Evolutionary conservation across 2,113 vertebrate species (phyloP).

Genomic region (Pholis gunnellus): DNA sequence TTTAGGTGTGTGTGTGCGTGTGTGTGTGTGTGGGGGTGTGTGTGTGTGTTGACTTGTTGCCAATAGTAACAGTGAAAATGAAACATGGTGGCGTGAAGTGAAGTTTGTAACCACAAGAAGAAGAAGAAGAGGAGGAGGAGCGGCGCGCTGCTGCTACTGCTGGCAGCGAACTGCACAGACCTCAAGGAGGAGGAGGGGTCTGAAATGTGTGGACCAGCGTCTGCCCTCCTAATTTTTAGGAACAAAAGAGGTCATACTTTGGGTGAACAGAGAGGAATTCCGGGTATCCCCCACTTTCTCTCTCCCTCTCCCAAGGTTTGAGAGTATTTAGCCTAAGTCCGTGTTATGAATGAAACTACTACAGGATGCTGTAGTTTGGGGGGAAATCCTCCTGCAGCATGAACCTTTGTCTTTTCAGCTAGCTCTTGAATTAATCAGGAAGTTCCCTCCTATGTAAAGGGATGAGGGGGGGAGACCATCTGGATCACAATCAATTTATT

Average conservation of each 20-base stretch:
- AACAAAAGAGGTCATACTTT: conserved; percentile 27
- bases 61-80: conserved; percentile 70
- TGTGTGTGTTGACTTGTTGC: conserved; percentile 77
- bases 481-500: background rate
- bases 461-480: conserved; percentile 3
- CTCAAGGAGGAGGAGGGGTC: background rate
- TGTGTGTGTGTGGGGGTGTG: background rate
- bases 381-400: background rate
- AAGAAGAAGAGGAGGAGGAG: background rate
- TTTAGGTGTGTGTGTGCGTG: conserved; percentile 5
- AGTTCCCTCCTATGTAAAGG: background rate
- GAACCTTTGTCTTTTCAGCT: background rate
- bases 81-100: conserved; percentile 46
- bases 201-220: conserved; percentile 3
- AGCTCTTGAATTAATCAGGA: conserved; percentile 13
- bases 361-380: background rate
- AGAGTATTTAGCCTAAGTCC: too few relatives aligned
- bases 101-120: conserved; percentile 15
- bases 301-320: background rate
- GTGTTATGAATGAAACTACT: background rate
- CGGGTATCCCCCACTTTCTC: background rate
- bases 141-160: background rate
- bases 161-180: background rate
- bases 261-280: conserved; percentile 14
- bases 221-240: conserved; percentile 7